Evolutionary conservation across 2,797 vertebrate species (phyloP), one percentile per base, ranked within the genome.

Genomic region (Lacerta agilis): DNA sequence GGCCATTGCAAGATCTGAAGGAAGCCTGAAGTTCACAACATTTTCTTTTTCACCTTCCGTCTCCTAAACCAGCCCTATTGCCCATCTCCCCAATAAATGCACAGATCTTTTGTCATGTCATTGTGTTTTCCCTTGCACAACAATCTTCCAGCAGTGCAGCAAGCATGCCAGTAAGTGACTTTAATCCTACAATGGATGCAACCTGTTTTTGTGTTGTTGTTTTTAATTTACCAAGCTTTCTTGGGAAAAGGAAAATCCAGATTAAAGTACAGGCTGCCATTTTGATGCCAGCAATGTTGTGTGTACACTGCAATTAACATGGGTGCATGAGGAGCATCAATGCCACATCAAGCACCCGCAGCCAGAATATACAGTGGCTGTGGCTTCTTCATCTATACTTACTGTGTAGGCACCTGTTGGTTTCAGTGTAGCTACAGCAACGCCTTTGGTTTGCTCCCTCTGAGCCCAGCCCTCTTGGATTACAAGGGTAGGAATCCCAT

Each of bases 401-500:
- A 79, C 82, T 90, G 58, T 87, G 79, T 90, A 78, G 89, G 36
- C 1, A 90, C 87, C 86, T 90, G 86, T 86, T 90, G 77, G 83
- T 91, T 84, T 92, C 79, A 25, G 2, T 85, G 83, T 18, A 90
- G 86, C 94, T 90, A 38, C 90, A 36, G 27, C 91, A 84, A 91
- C 88, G 36, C 61, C 90, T 91, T 29, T 27, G 66, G 88, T 90
- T 88, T 90, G 82, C 90, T 88, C 64, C 0, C 43, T 93, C 87
- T 91, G 91, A 93, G 91, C 89, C 20, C 88, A 94, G 92, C 86
- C 67, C 91, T 93, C 90, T 93, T 94, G 83, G 94, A 93, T 90
- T 88, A 82, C 94, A 92, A 88, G 90, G 73, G 93, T 95, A 93
- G 86, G 93, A 92, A 95, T 95, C 95, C 95, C 96, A 95, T 95